Evolutionary conservation across 2,888 invertebrate genomes (phyloP).

Genomic region (Latheticus oryzae): DNA sequence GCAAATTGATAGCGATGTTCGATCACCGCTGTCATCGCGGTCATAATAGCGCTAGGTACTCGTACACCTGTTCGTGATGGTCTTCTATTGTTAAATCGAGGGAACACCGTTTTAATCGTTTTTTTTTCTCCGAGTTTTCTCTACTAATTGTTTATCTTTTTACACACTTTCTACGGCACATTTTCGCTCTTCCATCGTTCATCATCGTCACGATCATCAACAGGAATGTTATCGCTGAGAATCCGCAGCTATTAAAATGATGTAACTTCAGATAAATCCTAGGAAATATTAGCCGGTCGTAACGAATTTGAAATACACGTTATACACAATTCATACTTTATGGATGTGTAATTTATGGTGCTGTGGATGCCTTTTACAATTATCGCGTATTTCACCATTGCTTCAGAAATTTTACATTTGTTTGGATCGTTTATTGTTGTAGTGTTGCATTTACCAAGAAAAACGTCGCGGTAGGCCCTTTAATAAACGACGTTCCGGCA

Average conservation of each 20-base stretch:
- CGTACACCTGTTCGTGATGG: constrained; percentile 38
- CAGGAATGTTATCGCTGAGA: constrained; percentile 49
- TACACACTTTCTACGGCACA: not conserved
- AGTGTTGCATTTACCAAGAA: constrained; percentile 24
- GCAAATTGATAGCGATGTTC: constrained; percentile 48
- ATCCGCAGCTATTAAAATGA: constrained; percentile 53
- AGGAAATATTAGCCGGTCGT: constrained; percentile 50
- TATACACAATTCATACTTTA: constrained; percentile 47
- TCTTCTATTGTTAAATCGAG: constrained; percentile 38
- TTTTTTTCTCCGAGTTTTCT: constrained; percentile 8
- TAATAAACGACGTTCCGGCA: constrained; percentile 25
- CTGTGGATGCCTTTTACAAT: constrained; percentile 40
- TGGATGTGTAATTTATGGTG: constrained; percentile 47
- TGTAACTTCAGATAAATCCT: constrained; percentile 52
- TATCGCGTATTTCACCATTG: constrained; percentile 33
- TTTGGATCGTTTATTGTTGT: constrained; percentile 16
- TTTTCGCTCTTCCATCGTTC: constrained; percentile 13
- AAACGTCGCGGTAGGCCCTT: constrained; percentile 25
- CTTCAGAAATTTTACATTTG: constrained; percentile 5
- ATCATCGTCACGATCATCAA: constrained; percentile 40
- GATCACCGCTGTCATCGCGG: constrained; percentile 47
- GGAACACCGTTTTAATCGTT: constrained; percentile 18
- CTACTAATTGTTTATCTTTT: not conserved
- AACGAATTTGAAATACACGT: constrained; percentile 50
- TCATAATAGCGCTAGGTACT: constrained; percentile 43